Evolutionary conservation across 2,797 vertebrate species (phyloP), one percentile per base, ranked within the genome.

Genomic region (Tapirus indicus): DNA sequence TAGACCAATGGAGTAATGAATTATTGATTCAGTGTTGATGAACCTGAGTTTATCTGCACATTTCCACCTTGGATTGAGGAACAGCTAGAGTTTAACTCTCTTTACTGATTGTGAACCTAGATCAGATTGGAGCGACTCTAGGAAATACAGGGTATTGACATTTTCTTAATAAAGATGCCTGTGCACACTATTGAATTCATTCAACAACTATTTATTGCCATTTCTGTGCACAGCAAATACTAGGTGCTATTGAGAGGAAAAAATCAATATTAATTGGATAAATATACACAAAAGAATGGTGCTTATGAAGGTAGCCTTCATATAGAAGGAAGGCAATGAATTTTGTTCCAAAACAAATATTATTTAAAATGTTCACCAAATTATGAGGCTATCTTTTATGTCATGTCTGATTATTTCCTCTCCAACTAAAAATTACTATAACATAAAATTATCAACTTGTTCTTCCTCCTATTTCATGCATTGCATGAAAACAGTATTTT

Each of bases 301-400:
- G 71, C 8, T 52, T 89, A 27, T 68, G 21, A 90, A 86, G 44
- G 41, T 82, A 35, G 5, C 52, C 35, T 86, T 94, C 58, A 3
- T 56, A 41, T 11, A 64, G 38, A 94, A 96, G 9, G 20, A 68
- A 79, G 11, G 47, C 21, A 94, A 47, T 79, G 14, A 4, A 71
- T 54, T 85, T 80, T 72, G 44, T 94, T 94, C 35, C 25, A 41
- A 97, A 92, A 78, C 25, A 96, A 84, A 69, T 52, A 71, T 80
- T 80, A 82, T 95, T 95, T 93, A 87, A 84, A 56, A 74, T 91
- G 29, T n/a, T 71, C 11, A 16, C 52, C 90, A 82, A 94, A 80
- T 89, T 91, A 86, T 80, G 64, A 89, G 17, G 6, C 20, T 89
- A 10, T 93, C 12, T 95, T 95, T 89, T 88, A 80, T 93, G 25